phyloP scores from a whole-genome alignment of 2,797 vertebrate species.

The Valencia hispanica region DNA sequence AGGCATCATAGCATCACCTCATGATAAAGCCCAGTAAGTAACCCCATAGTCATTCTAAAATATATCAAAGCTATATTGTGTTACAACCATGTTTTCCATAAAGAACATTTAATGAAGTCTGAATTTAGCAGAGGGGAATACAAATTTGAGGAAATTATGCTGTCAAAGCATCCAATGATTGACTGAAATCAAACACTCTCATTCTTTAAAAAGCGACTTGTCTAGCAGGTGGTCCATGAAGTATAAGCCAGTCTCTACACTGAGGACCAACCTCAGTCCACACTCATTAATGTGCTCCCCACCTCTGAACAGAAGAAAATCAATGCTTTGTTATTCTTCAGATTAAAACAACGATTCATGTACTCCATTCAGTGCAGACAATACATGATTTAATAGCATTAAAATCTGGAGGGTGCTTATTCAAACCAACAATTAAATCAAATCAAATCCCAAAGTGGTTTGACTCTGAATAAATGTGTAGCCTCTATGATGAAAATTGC shows the following conservation, averaged over 20 bases:
- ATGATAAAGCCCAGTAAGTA: not conserved
- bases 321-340: not conserved
- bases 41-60: not conserved
- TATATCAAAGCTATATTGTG: not conserved
- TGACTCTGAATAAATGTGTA: not conserved
- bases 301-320: conserved; percentile 73
- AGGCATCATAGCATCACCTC: no score
- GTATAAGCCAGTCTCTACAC: conserved; percentile 94
- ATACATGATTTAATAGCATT: not conserved
- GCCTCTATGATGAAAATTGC: not conserved
- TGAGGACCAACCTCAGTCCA: conserved; percentile 92
- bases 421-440: not conserved
- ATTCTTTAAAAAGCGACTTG: conserved; percentile 91
- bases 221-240: conserved; percentile 94
- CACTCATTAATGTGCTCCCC: conserved; percentile 84
- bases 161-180: no score
- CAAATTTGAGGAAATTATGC: not conserved
- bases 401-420: not conserved
- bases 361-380: not conserved
- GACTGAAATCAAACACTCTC: conserved; percentile 60
- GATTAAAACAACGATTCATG: not conserved
- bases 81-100: not conserved
- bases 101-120: not conserved
- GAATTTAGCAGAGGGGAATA: not conserved
- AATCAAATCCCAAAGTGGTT: not conserved